These are phyloP conservation scores for Cantharis rustica DNA, from an alignment of 2,888 invertebrate genomes.

Conservation along the genomic window DNA sequence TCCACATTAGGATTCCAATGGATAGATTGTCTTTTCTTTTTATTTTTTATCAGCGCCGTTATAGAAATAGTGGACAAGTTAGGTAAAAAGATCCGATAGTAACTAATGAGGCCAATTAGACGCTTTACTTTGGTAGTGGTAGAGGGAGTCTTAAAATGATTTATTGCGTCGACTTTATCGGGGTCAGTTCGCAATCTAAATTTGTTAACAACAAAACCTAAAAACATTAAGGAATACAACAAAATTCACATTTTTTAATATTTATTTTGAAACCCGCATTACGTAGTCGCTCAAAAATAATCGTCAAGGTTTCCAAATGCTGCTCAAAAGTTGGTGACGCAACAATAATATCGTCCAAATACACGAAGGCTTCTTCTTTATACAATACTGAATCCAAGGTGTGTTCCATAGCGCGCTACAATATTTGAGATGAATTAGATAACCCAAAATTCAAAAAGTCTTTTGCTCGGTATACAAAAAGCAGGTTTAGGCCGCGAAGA, in stretches of 20 bases:
- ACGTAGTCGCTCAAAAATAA: slow-evolving; percentile 25
- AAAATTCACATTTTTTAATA: slow-evolving; percentile 38
- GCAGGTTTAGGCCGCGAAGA: slow-evolving; percentile 42
- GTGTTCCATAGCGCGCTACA: too few relatives aligned
- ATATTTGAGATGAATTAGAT: too few relatives aligned
- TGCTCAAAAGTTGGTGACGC: not conserved
- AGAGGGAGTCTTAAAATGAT: slow-evolving; percentile 36
- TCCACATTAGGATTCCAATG: too few relatives aligned
- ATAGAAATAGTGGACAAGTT: too few relatives aligned
- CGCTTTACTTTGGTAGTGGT: slow-evolving; percentile 39
- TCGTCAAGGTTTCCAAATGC: slow-evolving; percentile 26
- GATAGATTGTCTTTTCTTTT: too few relatives aligned
- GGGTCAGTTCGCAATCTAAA: slow-evolving; percentile 38
- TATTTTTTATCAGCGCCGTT: too few relatives aligned
- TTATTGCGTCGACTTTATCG: slow-evolving; percentile 38
- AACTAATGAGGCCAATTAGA: slow-evolving; percentile 40
- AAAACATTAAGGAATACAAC: slow-evolving; percentile 34
- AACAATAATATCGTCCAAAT: too few relatives aligned
- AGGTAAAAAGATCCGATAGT: too few relatives aligned
- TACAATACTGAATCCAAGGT: too few relatives aligned
- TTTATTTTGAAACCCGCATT: slow-evolving; percentile 37
- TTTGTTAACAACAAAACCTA: slow-evolving; percentile 38
- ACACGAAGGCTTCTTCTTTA: too few relatives aligned
- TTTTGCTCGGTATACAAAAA: too few relatives aligned
- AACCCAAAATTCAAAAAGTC: too few relatives aligned